phyloP scores from a whole-genome alignment of 2,888 invertebrate genomes.

The Iphiclides podalirius region DNA sequence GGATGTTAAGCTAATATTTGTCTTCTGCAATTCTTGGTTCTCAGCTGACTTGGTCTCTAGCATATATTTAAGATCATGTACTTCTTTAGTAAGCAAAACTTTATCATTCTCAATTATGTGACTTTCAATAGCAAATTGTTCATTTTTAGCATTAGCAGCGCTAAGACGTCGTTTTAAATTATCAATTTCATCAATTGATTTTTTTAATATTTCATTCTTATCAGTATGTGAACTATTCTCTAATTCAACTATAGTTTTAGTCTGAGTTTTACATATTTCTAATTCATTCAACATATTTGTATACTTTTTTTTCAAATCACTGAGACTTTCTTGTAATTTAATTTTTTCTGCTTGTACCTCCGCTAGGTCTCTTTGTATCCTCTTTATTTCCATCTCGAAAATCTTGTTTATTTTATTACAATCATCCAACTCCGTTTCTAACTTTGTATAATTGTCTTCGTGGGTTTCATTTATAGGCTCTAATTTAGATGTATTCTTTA shows the following conservation, averaged over 20 bases:
- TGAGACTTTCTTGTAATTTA: constrained; percentile 72
- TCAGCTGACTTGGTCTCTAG: constrained; percentile 44
- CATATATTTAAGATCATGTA: constrained; percentile 62
- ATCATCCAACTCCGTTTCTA: constrained; percentile 84
- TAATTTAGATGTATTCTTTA: constrained; percentile 82
- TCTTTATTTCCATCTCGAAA: constrained; percentile 80
- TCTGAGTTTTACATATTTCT: constrained; percentile 62
- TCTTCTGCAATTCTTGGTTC: constrained; percentile 44
- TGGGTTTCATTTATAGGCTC: constrained; percentile 87
- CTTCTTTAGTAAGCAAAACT: constrained; percentile 63
- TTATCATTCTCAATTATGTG: constrained; percentile 76
- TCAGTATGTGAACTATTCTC: constrained; percentile 59
- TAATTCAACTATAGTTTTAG: constrained; percentile 68
- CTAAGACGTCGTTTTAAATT: constrained; percentile 61
- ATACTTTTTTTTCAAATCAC: constrained; percentile 76
- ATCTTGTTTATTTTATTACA: constrained; percentile 78
- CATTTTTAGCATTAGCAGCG: constrained; percentile 59
- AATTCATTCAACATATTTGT: constrained; percentile 69
- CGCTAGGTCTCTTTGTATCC: constrained; percentile 77
- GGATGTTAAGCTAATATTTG: constrained; percentile 42
- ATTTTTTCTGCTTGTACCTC: constrained; percentile 64
- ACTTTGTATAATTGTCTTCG: constrained; percentile 83
- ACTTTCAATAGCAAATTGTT: constrained; percentile 73
- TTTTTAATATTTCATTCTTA: constrained; percentile 45
- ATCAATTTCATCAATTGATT: constrained; percentile 60